Evolutionary conservation across 2,797 vertebrate genomes (phyloP).

Genomic region (Squalus acanthias): DNA sequence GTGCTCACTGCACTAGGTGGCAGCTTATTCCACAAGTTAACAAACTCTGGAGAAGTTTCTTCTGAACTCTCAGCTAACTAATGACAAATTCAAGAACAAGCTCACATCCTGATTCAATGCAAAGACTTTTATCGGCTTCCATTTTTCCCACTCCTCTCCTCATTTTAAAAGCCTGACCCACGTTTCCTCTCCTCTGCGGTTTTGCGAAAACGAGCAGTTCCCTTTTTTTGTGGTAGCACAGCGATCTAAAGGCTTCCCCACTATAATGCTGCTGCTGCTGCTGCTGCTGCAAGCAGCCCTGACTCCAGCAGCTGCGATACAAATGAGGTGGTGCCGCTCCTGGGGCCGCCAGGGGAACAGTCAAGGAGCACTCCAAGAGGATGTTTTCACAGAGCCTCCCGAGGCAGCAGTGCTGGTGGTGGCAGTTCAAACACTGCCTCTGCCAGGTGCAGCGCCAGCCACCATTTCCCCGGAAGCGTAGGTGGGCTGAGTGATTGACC

Average conservation of each 20-base stretch:
- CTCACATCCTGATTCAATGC: not conserved
- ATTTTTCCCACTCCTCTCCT: not conserved
- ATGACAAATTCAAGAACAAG: not conserved
- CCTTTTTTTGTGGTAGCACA: not conserved
- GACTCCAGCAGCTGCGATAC: not conserved
- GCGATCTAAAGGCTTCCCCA: not conserved
- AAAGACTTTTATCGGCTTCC: not conserved
- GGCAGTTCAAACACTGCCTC: not conserved
- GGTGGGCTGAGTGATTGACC: not conserved
- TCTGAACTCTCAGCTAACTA: not conserved
- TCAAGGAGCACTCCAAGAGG: not conserved
- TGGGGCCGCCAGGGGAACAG: not conserved
- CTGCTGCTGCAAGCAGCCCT: not conserved
- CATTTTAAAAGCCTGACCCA: not conserved
- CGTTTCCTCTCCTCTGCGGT: not conserved
- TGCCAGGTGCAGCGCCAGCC: not conserved
- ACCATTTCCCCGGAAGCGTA: not conserved
- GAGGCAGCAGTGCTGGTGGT: not conserved
- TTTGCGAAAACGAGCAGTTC: not conserved
- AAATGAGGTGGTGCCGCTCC: too few relatives aligned
- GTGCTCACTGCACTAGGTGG: slow-evolving; percentile 33
- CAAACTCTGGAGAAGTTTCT: slow-evolving; percentile 18
- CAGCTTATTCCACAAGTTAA: slow-evolving; percentile 38
- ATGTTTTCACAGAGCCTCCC: not conserved
- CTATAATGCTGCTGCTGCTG: not conserved